These are phyloP conservation scores for Epirrhoe alternata DNA, from an alignment of 2,888 invertebrate species.

Conservation along the genomic window DNA sequence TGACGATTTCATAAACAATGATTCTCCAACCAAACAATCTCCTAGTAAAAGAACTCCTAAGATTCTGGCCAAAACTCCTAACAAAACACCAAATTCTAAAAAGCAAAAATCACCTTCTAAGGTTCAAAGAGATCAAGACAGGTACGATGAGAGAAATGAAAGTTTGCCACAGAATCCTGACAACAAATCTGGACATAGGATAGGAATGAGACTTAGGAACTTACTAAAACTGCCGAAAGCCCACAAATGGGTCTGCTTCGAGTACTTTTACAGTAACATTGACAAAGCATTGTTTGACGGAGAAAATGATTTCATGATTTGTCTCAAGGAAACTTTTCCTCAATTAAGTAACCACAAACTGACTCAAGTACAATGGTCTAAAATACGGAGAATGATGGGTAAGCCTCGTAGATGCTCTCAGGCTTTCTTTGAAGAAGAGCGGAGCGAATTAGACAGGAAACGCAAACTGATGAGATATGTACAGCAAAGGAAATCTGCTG, in stretches of 20 bases:
- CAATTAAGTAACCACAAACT: constrained; percentile 93
- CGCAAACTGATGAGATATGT: constrained; percentile 95
- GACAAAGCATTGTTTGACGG: constrained; percentile 97
- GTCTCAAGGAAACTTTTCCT: constrained; percentile 97
- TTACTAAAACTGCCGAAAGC: constrained; percentile 98
- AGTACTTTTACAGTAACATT: constrained; percentile 99
- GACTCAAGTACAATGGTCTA: constrained; percentile 97
- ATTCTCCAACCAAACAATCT: constrained; percentile 89
- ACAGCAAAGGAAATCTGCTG: constrained; percentile 95
- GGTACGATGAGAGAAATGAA: constrained; percentile 75
- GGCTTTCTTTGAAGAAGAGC: constrained; percentile 98
- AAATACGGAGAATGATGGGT: constrained; percentile 97
- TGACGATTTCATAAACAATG: constrained; percentile 91
- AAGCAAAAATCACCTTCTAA: constrained; percentile 83
- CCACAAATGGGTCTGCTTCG: constrained; percentile 99
- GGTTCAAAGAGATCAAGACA: constrained; percentile 77
- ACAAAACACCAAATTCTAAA: constrained; percentile 72
- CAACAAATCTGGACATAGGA: constrained; percentile 94
- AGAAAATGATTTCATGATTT: constrained; percentile 98
- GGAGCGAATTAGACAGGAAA: constrained; percentile 94
- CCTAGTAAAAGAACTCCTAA: constrained; percentile 87
- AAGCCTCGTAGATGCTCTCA: constrained; percentile 97
- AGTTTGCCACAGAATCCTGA: constrained; percentile 87
- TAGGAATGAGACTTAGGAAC: constrained; percentile 95
- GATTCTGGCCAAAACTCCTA: constrained; percentile 81